These are phyloP conservation scores for Aspidoscelis tigris DNA, from an alignment of 2,113 vertebrate genomes.

Conservation along the genomic window DNA sequence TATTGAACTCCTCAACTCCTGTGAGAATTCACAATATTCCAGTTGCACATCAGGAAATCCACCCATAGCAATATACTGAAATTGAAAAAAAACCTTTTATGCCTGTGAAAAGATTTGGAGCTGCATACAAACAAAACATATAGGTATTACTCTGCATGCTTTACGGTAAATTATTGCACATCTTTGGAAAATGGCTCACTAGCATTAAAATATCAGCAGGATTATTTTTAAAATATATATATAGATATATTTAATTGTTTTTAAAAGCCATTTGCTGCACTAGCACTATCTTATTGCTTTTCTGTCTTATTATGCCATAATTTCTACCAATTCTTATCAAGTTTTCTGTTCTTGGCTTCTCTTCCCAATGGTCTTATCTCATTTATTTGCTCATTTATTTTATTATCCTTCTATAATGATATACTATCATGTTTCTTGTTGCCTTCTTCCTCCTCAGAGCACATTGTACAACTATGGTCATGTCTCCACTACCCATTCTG, in stretches of 20 bases:
- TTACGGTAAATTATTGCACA: slow-evolving; percentile 43
- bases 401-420: neutral
- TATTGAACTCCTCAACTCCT: slow-evolving; percentile 30
- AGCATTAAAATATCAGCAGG: slow-evolving; percentile 42
- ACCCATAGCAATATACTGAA: slow-evolving; percentile 21
- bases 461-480: neutral
- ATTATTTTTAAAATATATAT: slow-evolving; percentile 3
- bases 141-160: slow-evolving; percentile 57
- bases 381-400: neutral
- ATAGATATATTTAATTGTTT: neutral
- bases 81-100: slow-evolving; percentile 8
- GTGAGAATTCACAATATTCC: neutral
- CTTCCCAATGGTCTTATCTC: neutral
- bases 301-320: neutral
- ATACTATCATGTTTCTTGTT: neutral
- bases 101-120: slow-evolving; percentile 31
- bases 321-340: neutral
- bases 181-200: slow-evolving; percentile 38
- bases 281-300: neutral
- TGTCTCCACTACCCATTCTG: neutral
- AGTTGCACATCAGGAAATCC: slow-evolving; percentile 20
- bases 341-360: slow-evolving; percentile 10
- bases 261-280: neutral
- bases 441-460: slow-evolving; percentile 28
- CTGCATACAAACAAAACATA: slow-evolving; percentile 54